Evolutionary conservation across 2,113 vertebrate species (phyloP).

Genomic region (Lucifuga dentata): DNA sequence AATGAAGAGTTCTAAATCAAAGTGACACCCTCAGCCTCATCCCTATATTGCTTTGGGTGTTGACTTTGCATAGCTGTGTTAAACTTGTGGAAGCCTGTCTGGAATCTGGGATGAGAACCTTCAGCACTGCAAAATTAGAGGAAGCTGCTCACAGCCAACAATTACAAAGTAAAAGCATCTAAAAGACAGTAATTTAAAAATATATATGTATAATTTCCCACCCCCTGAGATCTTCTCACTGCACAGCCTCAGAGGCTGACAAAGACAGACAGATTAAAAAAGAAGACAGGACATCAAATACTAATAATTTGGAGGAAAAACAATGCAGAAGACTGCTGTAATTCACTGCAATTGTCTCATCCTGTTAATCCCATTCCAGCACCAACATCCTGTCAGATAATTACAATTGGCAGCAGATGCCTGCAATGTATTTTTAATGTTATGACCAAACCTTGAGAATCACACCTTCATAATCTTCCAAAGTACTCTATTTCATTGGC

Average conservation of each 20-base stretch:
- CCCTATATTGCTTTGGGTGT: constrained; percentile 1
- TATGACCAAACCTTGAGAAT: constrained; percentile 26
- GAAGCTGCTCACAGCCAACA: constrained; percentile 54
- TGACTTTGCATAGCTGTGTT: constrained; percentile 33
- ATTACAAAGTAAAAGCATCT: constrained; percentile 62
- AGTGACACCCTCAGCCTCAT: constrained; percentile 1
- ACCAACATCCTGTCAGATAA: constrained; percentile 50
- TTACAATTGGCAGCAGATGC: constrained; percentile 44
- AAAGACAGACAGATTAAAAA: constrained; percentile 12
- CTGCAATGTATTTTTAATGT: constrained; percentile 37
- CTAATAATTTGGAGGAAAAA: constrained; percentile 45
- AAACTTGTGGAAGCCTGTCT: constrained; percentile 59
- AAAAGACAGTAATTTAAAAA: constrained; percentile 61
- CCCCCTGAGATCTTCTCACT: constrained; percentile 3
- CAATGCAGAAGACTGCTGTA: constrained; percentile 4
- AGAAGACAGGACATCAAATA: constrained; percentile 18
- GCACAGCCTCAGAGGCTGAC: background rate
- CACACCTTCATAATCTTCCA: constrained; percentile 36
- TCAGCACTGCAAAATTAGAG: constrained; percentile 53
- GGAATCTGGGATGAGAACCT: constrained; percentile 41
- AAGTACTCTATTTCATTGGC: constrained; percentile 3
- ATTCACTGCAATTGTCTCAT: constrained; percentile 35
- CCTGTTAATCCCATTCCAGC: constrained; percentile 24
- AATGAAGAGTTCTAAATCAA: constrained; percentile 25
- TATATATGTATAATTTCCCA: constrained; percentile 45